A percentile compares a stretch with the other conserved stretches of the same genome.
Conservation (phyloP, 2,888 invertebrate genomes). For the Platerodrilus igneus region DNA sequence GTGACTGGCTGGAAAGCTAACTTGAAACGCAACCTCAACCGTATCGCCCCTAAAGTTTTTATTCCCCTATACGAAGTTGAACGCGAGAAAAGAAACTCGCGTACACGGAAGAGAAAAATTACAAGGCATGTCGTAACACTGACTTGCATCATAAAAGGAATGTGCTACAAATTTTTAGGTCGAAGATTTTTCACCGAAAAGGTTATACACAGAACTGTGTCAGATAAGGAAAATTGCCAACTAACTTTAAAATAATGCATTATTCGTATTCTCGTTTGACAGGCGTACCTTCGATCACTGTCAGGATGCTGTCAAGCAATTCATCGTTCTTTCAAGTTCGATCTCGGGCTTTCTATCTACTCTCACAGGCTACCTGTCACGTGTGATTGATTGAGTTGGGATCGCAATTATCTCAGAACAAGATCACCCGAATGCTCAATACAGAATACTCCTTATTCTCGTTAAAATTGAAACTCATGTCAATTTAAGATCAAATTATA, state of each 20-base stretch:
- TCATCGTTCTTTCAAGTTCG: constrained; percentile 44
- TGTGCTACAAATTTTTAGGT: constrained; percentile 14
- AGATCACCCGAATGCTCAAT: constrained; percentile 14
- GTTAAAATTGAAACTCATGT: no score
- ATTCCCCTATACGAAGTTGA: constrained; percentile 27
- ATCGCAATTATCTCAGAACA: constrained; percentile 36
- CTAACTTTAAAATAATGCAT: constrained; percentile 30
- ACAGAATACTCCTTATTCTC: no score
- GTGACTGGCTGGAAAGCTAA: constrained; percentile 32
- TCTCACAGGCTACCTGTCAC: constrained; percentile 43
- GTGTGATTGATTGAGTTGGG: constrained; percentile 46
- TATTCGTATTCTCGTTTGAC: constrained; percentile 37
- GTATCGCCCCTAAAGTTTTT: constrained; percentile 32
- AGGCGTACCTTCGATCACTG: constrained; percentile 44
- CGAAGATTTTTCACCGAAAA: no score
- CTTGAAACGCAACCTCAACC: constrained; percentile 26
- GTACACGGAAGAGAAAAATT: constrained; percentile 43
- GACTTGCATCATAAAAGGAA: constrained; percentile 38
- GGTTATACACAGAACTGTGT: no score
- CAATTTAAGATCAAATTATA: no score
- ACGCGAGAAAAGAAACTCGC: constrained; percentile 25
- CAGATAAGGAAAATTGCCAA: no score
- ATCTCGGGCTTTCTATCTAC: constrained; percentile 34
- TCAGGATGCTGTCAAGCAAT: constrained; percentile 38
- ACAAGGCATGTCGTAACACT: constrained; percentile 43